Evolutionary conservation across 2,113 vertebrate genomes (phyloP).

Genomic region (Machaerirhynchus nigripectus): DNA sequence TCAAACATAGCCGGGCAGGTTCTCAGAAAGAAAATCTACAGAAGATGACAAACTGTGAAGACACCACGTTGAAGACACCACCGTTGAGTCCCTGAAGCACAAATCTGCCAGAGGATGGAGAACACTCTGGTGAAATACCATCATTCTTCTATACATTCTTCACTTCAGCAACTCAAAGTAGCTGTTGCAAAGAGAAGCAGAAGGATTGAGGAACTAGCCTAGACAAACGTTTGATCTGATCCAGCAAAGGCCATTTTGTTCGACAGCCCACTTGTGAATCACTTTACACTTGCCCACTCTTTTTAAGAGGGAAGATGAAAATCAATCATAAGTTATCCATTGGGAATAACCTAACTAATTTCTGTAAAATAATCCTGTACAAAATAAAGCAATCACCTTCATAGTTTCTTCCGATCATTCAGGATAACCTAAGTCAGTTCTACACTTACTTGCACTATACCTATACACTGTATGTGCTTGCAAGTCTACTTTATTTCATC

Average conservation of each 20-base stretch:
- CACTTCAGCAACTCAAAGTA: neutral
- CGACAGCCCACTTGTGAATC: neutral
- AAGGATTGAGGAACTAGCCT: fast-evolving
- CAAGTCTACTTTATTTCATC: neutral
- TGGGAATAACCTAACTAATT: neutral
- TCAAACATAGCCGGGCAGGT: neutral
- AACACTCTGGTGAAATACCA: neutral
- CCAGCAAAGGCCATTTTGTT: neutral
- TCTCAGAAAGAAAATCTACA: neutral
- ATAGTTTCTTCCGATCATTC: neutral
- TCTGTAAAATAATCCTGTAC: neutral
- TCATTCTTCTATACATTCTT: neutral
- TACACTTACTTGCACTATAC: neutral
- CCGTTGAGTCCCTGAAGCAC: neutral
- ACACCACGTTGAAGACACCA: neutral
- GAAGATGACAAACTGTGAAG: neutral
- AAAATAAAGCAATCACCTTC: neutral
- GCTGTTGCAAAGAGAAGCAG: neutral
- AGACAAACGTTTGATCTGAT: neutral
- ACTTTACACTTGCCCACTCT: neutral
- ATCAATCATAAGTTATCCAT: neutral
- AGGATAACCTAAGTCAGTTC: neutral
- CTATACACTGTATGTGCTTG: neutral
- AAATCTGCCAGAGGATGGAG: neutral
- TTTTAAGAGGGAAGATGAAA: neutral